Percentiles rank a stretch among this genome's conserved stretches.
Evolutionary conservation across 2,888 invertebrate genomes (phyloP).

Genomic region (Trissolcus japonicus): DNA sequence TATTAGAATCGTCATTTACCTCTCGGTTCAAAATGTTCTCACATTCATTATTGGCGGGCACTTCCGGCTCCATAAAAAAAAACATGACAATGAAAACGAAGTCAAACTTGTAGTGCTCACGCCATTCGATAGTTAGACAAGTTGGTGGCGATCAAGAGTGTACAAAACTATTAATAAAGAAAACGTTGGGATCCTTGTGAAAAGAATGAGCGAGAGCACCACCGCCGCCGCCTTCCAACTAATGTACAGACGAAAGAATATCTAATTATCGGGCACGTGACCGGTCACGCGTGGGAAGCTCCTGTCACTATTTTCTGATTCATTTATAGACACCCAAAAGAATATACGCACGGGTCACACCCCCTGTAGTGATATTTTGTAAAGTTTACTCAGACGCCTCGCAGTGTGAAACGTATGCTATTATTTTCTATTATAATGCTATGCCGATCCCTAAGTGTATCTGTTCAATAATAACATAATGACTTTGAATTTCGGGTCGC

Average conservation of each 20-base stretch:
- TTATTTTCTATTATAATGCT: constrained; percentile 63
- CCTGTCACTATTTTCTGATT: constrained; percentile 74
- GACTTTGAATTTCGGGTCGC: constrained; percentile 21
- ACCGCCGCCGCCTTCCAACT: constrained; percentile 59
- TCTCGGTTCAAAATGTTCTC: constrained; percentile 50
- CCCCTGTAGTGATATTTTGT: constrained; percentile 74
- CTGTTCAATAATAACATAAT: constrained; percentile 44
- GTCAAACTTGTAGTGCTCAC: constrained; percentile 61
- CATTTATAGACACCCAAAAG: constrained; percentile 65
- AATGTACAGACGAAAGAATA: constrained; percentile 73
- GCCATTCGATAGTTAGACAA: constrained; percentile 70
- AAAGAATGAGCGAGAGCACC: constrained; percentile 60
- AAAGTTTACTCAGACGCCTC: constrained; percentile 70
- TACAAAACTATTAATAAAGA: constrained; percentile 55
- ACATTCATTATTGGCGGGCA: constrained; percentile 45
- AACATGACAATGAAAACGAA: constrained; percentile 31
- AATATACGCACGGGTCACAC: constrained; percentile 62
- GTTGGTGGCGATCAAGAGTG: constrained; percentile 64
- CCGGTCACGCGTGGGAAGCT: constrained; percentile 74
- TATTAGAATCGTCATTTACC: constrained; percentile 33
- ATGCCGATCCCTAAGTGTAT: constrained; percentile 32
- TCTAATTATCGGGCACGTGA: constrained; percentile 76
- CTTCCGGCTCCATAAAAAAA: constrained; percentile 41
- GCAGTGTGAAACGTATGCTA: constrained; percentile 73
- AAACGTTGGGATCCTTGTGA: constrained; percentile 61